phyloP scores from a whole-genome alignment of 2,797 vertebrate genomes.

The Sarcoramphus papa region DNA sequence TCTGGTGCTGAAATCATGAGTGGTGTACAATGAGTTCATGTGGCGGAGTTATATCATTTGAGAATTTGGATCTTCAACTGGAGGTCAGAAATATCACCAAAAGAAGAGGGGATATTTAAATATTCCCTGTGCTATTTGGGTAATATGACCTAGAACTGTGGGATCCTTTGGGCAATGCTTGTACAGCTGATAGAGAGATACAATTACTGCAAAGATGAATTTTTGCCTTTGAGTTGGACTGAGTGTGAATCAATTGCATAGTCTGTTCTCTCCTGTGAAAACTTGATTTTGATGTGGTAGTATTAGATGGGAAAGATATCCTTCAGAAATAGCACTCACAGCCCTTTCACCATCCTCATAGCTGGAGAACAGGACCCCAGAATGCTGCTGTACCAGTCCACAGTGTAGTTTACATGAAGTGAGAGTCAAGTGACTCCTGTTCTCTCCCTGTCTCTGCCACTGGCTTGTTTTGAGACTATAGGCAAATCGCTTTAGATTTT shows the following conservation, averaged over 20 bases:
- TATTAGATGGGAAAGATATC: not conserved
- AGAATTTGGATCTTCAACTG: not conserved
- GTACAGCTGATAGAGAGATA: not conserved
- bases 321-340: not conserved
- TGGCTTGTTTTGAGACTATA: accelerated
- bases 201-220: not conserved
- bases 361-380: not conserved
- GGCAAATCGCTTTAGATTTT: not conserved
- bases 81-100: not conserved
- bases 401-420: not conserved
- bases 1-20: not conserved
- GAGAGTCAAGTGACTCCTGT: not conserved
- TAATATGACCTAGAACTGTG: not conserved
- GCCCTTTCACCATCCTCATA: not conserved
- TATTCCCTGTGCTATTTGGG: not conserved
- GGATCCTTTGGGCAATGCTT: not conserved
- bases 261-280: not conserved
- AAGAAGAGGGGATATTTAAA: not conserved
- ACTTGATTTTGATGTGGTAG: not conserved
- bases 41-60: not conserved
- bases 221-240: not conserved
- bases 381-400: not conserved
- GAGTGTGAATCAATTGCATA: not conserved
- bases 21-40: not conserved
- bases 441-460: not conserved